A percentile compares a stretch with the other conserved stretches of the same genome.
Conservation (phyloP, 2,113 vertebrate species). For the Holacanthus passer region DNA sequence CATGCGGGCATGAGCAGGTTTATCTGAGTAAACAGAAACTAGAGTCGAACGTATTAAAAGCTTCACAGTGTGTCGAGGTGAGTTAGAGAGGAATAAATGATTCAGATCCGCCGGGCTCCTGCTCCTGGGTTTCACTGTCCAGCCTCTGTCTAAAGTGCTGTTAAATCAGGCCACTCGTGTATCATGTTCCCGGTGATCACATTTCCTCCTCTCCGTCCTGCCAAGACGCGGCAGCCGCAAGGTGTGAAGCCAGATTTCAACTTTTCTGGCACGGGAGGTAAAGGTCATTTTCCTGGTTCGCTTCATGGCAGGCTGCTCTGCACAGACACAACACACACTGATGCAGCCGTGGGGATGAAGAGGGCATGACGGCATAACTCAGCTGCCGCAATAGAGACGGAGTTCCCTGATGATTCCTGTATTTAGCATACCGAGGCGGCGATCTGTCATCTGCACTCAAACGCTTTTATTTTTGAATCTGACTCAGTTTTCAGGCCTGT, state of each 20-base stretch:
- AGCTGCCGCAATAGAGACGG: constrained; percentile 2
- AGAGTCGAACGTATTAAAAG: constrained; percentile 36
- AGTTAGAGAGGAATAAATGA: constrained; percentile 70
- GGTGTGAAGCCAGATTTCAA: constrained; percentile 80
- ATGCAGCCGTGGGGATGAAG: neutral
- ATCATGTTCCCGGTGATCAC: constrained; percentile 83
- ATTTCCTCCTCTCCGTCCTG: constrained; percentile 71
- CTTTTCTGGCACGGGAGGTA: constrained; percentile 64
- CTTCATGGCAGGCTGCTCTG: neutral
- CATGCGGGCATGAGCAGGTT: neutral
- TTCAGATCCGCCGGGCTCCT: constrained; percentile 81
- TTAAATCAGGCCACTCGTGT: constrained; percentile 84
- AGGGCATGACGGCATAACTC: constrained; percentile 12
- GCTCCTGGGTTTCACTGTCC: constrained; percentile 73
- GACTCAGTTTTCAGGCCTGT: constrained; percentile 30
- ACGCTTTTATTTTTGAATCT: constrained; percentile 40
- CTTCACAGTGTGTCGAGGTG: neutral
- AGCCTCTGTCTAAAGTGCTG: constrained; percentile 74
- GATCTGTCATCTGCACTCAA: constrained; percentile 14
- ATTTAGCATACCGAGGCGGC: constrained; percentile 43
- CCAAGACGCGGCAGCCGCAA: constrained; percentile 80
- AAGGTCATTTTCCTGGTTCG: constrained; percentile 66
- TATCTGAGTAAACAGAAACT: constrained; percentile 8
- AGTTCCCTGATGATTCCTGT: constrained; percentile 29
- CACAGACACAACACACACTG: neutral